Conservation (phyloP, 2,888 invertebrate genomes). For the Halictus ligatus region DNA sequence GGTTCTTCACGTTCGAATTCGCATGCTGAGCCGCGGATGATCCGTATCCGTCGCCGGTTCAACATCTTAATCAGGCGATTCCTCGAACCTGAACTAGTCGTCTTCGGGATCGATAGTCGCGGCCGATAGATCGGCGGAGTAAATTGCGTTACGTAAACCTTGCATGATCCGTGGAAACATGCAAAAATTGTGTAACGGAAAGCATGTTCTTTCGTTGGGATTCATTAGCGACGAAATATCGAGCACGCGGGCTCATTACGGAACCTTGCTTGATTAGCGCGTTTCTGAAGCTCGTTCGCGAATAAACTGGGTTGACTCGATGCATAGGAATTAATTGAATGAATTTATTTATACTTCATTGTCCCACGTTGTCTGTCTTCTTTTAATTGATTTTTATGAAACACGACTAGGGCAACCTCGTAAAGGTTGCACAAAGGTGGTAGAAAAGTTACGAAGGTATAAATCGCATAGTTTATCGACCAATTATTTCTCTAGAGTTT, state of each 20-base stretch:
- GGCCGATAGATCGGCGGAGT: not conserved
- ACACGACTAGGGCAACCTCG: not conserved
- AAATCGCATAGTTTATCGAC: not conserved
- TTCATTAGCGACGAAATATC: not conserved
- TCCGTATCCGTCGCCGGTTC: slow-evolving; percentile 40
- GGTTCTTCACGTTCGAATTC: slow-evolving; percentile 34
- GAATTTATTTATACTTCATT: too few species aligned
- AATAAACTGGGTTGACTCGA: not conserved
- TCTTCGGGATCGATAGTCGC: not conserved
- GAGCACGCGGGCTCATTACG: not conserved
- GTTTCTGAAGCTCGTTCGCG: not conserved
- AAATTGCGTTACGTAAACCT: slow-evolving; percentile 2
- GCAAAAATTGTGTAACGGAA: slow-evolving; percentile 3
- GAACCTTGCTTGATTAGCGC: not conserved
- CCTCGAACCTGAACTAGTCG: not conserved
- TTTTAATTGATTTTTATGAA: not conserved
- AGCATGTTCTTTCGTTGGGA: not conserved
- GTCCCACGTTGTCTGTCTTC: too few species aligned
- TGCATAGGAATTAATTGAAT: too few species aligned
- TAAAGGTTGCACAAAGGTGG: not conserved
- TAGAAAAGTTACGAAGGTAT: not conserved
- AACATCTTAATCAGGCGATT: slow-evolving; percentile 19
- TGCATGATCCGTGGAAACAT: not conserved
- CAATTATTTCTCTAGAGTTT: not conserved
- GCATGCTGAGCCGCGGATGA: slow-evolving; percentile 42